These are phyloP conservation scores for Nibea coibor DNA, from an alignment of 2,113 vertebrate genomes.

Conservation along the genomic window DNA sequence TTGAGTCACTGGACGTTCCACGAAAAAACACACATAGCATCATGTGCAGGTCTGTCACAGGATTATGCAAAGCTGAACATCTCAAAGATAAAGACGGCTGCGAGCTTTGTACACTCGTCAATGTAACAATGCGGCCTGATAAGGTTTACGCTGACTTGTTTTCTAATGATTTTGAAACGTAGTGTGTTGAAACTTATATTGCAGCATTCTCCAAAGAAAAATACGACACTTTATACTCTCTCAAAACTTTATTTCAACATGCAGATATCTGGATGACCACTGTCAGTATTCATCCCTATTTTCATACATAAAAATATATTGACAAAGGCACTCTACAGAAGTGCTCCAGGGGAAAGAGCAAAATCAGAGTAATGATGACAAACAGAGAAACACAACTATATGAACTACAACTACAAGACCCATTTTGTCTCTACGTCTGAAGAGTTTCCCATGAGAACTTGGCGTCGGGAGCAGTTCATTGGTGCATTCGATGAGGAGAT, in stretches of 20 bases:
- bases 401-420: constrained; percentile 52
- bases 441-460: constrained; percentile 10
- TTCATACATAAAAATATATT: constrained; percentile 78
- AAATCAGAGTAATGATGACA: constrained; percentile 35
- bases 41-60: constrained; percentile 15
- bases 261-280: constrained; percentile 64
- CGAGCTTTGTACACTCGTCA: constrained; percentile 35
- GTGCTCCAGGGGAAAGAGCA: constrained; percentile 37
- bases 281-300: constrained; percentile 58
- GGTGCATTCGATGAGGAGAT: constrained; percentile 72
- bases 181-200: neutral
- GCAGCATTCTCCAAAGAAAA: neutral
- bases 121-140: constrained; percentile 30
- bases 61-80: constrained; percentile 26
- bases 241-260: constrained; percentile 80
- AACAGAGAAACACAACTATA: constrained; percentile 49
- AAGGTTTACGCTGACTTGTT: constrained; percentile 44
- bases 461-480: constrained; percentile 63
- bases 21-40: constrained; percentile 14
- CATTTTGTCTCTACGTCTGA: constrained; percentile 3
- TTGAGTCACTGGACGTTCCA: constrained; percentile 14
- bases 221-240: constrained; percentile 32
- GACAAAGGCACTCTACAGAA: constrained; percentile 73
- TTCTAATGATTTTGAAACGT: neutral
- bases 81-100: constrained; percentile 44